phyloP scores from a whole-genome alignment of 2,797 vertebrate species.

The Morus bassanus region DNA sequence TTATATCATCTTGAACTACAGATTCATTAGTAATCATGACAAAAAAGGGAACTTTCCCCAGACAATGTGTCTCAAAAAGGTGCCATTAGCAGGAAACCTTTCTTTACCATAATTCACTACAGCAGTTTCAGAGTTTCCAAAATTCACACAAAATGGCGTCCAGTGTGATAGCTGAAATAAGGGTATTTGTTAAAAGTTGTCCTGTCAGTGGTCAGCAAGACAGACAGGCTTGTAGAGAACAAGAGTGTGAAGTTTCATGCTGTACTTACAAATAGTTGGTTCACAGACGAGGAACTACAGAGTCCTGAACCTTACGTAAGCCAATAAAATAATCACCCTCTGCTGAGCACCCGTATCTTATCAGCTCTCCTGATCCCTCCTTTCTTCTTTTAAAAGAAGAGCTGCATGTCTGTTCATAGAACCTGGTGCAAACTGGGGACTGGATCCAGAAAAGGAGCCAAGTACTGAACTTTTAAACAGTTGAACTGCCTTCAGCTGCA shows the following conservation, averaged over 20 bases:
- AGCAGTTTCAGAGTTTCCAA: background rate
- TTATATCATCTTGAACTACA: background rate
- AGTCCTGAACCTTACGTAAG: fast-evolving
- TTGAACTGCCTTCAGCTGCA: background rate
- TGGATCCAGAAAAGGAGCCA: background rate
- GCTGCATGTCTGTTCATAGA: background rate
- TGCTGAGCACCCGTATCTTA: background rate
- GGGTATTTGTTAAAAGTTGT: background rate
- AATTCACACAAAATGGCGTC: background rate
- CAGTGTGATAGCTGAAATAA: background rate
- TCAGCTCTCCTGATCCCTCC: background rate
- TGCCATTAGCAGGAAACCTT: background rate
- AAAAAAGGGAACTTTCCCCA: background rate
- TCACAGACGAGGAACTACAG: background rate
- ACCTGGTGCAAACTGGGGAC: background rate
- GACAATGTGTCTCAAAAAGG: background rate
- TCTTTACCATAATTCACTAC: background rate
- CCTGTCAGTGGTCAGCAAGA: background rate
- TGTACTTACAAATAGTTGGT: background rate
- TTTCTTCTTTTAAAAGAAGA: background rate
- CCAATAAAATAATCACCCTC: background rate
- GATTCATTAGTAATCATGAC: background rate
- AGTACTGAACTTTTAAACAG: background rate
- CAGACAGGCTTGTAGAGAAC: background rate
- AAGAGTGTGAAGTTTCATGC: background rate